Percentiles rank a stretch among this genome's conserved stretches.
Conservation (phyloP, 2,888 invertebrate species). For the Galerucella calmariensis region DNA sequence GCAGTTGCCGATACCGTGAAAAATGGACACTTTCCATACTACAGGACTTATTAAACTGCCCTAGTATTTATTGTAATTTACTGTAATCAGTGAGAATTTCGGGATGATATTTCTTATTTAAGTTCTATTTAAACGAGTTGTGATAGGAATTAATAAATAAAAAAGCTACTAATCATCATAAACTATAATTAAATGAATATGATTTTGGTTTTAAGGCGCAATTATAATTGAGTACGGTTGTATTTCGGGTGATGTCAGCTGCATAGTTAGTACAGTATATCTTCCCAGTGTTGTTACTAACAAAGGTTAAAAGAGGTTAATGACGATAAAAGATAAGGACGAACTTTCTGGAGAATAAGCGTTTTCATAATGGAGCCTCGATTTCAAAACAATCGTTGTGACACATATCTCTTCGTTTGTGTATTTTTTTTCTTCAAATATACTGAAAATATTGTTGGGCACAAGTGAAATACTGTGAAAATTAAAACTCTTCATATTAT, state of each 20-base stretch:
- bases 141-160: no score
- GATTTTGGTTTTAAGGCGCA: slow-evolving; percentile 13
- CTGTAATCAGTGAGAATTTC: no score
- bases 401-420: slow-evolving; percentile 1
- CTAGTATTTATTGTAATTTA: no score
- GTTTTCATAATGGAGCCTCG: slow-evolving; percentile 11
- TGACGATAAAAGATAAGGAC: slow-evolving; percentile 22
- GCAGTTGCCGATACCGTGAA: no score
- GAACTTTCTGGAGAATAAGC: slow-evolving; percentile 20
- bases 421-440: background rate
- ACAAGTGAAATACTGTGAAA: no score
- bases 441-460: no score
- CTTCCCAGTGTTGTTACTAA: slow-evolving; percentile 19
- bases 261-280: slow-evolving; percentile 13
- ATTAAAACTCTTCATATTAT: no score
- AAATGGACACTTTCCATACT: no score
- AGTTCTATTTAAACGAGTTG: no score
- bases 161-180: background rate
- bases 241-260: slow-evolving; percentile 28
- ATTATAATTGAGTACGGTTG: slow-evolving; percentile 1
- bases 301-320: slow-evolving; percentile 27
- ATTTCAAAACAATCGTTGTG: slow-evolving; percentile 18
- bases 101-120: no score
- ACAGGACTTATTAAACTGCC: no score
- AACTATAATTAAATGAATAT: background rate